A percentile compares a stretch with the other conserved stretches of the same genome.
These are phyloP conservation scores for Pachymerium ferrugineum DNA, from an alignment of 2,888 invertebrate species.

Conservation along the genomic window DNA sequence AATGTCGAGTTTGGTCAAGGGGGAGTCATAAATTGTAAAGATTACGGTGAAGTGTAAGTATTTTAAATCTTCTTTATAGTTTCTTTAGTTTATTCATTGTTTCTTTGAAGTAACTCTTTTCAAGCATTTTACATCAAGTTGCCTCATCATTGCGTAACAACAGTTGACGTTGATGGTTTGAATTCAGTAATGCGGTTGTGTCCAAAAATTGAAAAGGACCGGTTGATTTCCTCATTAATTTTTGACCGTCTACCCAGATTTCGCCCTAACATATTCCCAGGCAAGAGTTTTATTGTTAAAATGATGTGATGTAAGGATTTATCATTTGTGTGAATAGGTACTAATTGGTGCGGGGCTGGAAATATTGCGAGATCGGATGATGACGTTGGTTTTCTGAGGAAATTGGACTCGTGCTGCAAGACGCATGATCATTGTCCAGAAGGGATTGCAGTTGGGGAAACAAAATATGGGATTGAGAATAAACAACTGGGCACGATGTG, in stretches of 20 bases:
- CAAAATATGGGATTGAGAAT: neutral
- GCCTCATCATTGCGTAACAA: neutral
- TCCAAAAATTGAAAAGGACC: neutral
- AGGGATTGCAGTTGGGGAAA: neutral
- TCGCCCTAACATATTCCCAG: neutral
- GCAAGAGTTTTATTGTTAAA: too few species aligned
- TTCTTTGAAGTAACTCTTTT: neutral
- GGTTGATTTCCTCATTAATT: neutral
- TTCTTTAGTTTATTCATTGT: neutral
- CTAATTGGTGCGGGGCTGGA: neutral
- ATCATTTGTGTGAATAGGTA: too few species aligned
- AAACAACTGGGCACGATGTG: neutral
- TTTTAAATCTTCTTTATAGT: neutral
- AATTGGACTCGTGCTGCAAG: neutral
- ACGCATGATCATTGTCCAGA: neutral
- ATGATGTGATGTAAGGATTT: neutral
- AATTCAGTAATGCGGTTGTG: neutral
- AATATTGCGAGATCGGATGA: neutral
- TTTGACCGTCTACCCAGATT: neutral
- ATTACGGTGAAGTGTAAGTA: neutral
- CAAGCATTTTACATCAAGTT: neutral
- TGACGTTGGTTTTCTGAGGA: neutral
- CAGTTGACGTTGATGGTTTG: neutral
- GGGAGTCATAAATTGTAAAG: neutral
- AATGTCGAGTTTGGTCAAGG: neutral